Evolutionary conservation across 2,888 invertebrate species (phyloP), one percentile per base, ranked within the genome.

Genomic region (Orthonevra nobilis): DNA sequence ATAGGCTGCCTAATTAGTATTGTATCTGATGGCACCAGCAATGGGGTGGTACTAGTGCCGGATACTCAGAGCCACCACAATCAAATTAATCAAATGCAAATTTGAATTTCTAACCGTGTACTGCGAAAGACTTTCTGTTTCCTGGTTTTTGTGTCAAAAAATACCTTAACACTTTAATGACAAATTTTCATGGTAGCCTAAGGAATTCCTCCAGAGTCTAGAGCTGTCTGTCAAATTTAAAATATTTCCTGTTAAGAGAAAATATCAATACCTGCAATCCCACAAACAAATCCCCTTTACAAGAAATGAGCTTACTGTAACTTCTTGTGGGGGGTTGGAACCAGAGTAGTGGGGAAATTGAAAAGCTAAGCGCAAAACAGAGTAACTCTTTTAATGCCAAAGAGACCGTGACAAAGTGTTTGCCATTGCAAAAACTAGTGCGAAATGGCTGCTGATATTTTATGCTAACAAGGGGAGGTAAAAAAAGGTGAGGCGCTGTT

Each of bases 341-440:
- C 19, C 12, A 9, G 20, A 4, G 2, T 12, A 2, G 23, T n/a
- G 23, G 32, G 19, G 15, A 34, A 2, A 12, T 14, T 34, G 2
- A 17, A 36, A 23, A 26, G 34, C 12, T 28, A 14, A 44, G 17
- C 10, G 48, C 15, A 32, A 34, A 63, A 58, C 38, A 3, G 23
- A 50, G 28, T 58, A 34, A 64, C 69, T 74, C 81, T 81, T 81
- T 81, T 52, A 74, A 66, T 70, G 69, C 73, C 64, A 77, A 72
- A 46, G n/a, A n/a, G 58, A 74, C 81, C 60, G 69, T 82, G 83
- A 83, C 82, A 83, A 82, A 83, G 82, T 82, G 83, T 82, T 82
- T 60, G 36, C 64, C 36, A 63, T 20, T 50, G 56, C 77, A 73
- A 83, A 83, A 83, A 83, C 83, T 74, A 74, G 82, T 82, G 82